Conservation (phyloP, 2,113 vertebrate genomes). For the Craseonycteris thonglongyai region DNA sequence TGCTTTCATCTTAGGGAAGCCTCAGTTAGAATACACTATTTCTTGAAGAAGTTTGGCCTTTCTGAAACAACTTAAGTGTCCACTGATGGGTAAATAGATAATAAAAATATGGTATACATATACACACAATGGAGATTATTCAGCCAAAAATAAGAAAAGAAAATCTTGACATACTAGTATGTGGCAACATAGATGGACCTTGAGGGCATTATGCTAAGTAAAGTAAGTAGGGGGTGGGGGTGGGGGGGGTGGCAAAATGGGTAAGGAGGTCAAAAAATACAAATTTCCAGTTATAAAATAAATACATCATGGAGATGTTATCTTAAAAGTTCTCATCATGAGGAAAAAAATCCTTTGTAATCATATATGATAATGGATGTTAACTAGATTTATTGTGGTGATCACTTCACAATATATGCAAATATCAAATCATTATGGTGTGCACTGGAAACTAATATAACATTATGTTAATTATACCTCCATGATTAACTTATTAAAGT, state of each 20-base stretch:
- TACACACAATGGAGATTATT: not conserved
- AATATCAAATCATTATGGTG: not conserved
- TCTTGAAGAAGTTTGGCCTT: conserved; percentile 1
- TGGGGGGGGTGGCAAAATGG: not conserved
- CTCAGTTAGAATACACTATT: not conserved
- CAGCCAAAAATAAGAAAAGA: not conserved
- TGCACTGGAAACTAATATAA: not conserved
- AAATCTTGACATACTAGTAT: not conserved
- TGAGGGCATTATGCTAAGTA: not conserved
- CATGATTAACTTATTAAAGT: not conserved
- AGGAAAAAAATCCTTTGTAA: not conserved
- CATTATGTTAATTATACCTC: not conserved
- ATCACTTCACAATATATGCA: not conserved
- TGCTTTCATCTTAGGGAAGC: not conserved
- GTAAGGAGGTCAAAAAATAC: not conserved
- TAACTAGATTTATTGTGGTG: not conserved
- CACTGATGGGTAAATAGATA: no score
- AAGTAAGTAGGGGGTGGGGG: not conserved
- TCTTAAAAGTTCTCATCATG: not conserved
- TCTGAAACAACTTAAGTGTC: not conserved
- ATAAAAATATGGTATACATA: no score
- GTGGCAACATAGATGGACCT: not conserved
- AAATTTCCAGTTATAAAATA: not conserved
- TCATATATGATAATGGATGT: not conserved
- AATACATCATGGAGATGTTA: not conserved